Base-by-base conservation (phyloP, 2,888 invertebrate species). In the Chironomus tentans region DNA sequence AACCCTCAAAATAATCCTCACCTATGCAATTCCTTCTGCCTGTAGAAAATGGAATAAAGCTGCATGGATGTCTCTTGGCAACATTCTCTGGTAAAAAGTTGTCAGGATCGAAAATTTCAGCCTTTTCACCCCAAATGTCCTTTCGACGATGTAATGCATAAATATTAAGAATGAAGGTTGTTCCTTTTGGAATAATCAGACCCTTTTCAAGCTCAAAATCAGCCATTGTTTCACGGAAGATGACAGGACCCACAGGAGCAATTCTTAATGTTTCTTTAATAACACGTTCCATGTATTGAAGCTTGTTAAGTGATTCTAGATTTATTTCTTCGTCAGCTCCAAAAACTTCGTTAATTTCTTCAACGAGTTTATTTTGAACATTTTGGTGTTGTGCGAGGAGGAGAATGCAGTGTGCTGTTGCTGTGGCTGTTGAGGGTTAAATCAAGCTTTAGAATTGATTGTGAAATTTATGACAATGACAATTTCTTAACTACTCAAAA, bases 131-230 rank as follows among this genome's bases (percentile, higher is more conserved):
- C 83, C 83, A 83, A 79, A 80, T 79, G 28, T 77, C 77, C 6
- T 78, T 77, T 68, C 81, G 81, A 12, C 83, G 82, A 77, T 83
- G 83, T 82, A 83, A 81, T 77, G 81, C 82, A 78, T 82, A 83
- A 21, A 80, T 81, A 78, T 83, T 82, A 70, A 83, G 77, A 12
- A 81, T 79, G 56, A 82, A 79, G 21, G 82, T 80, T 21, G 82
- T 81, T n/a, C 81, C 81, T 73, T 80, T 80, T 13, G 82, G 82
- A 77, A 83, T 80, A 5, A 74, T 18, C 15, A 68, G 15, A 1
- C 74, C 74, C 13, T 46, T 10, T 46, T 74, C 47, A 10, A 74
- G 46, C 48, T 74, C 74, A 22, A 62, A 74, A 24, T 74, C 74
- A 12, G 65, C 68, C 74, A 74, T 74, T 47, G 74, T 21, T 48